Conservation (phyloP, 2,113 vertebrate species). For the Callospermophilus lateralis region DNA sequence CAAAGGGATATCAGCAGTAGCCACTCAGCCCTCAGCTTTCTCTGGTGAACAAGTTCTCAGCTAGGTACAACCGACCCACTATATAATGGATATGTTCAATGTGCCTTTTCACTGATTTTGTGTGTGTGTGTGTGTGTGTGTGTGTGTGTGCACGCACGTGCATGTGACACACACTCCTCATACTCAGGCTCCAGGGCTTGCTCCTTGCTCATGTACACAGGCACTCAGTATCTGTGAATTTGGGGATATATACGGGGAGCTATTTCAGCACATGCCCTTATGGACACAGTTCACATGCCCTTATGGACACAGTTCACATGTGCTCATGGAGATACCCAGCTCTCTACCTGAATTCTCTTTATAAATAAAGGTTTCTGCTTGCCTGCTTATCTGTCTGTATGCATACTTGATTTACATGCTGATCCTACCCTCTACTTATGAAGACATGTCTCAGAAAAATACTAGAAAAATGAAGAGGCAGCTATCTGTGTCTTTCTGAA, state of each 20-base stretch:
- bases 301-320: background rate
- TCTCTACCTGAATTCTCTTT: background rate
- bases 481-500: constrained; percentile 29
- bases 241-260: background rate
- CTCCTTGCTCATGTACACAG: too few relatives aligned
- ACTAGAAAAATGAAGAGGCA: constrained; percentile 25
- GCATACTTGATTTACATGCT: background rate
- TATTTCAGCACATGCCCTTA: background rate
- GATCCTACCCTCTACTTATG: background rate
- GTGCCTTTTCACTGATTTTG: background rate
- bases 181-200: too few relatives aligned
- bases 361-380: constrained; percentile 50
- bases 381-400: background rate
- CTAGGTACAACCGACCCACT: constrained; percentile 14
- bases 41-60: background rate
- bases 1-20: background rate
- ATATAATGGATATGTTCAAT: background rate
- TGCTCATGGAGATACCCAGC: background rate
- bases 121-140: background rate
- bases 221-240: background rate
- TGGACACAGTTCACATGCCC: background rate
- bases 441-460: constrained; percentile 8
- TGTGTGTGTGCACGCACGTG: accelerated
- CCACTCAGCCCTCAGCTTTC: background rate
- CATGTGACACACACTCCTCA: too few relatives aligned